Evolutionary conservation across 2,113 vertebrate species (phyloP), one percentile per base, ranked within the genome.

Genomic region (Pangasianodon gigas): DNA sequence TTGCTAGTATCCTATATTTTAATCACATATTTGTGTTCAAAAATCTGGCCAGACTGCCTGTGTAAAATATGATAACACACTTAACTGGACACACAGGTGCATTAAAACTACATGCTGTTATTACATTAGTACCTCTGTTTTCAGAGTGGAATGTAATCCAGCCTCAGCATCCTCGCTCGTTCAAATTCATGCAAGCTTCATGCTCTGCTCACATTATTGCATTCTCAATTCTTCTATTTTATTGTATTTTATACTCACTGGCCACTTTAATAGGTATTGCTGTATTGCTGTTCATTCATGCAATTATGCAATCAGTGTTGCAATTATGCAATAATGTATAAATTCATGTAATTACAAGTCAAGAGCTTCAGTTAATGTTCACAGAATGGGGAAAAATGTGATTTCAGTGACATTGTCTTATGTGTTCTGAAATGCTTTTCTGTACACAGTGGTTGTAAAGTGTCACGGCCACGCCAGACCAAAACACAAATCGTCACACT

Each of bases 41-140:
- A 65, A 37, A 48, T 67, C 41, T 48, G 58, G 24, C 60, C 24
- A 46, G 41, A 0, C 44, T 85, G 84, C 14, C 41, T 48, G 41
- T 85, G 21, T 65, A 67, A 85, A 67, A 85, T 67, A 85, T n/a
- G 58, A 65, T 85, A 60, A 85, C 37, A 65, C 41, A 65, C 58
- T 67, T 85, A 85, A 67, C 83, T 62, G 58, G 32, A 85, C 83
- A 46, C 37, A 18, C 58, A 65, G 16, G 58, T 65, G 24, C 58
- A 85, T 62, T 85, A 62, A 85, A 62, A 65, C 56, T 46, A 85
- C 83, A 85, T 62, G 56, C 82, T 84, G 82, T 84, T 62, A 84
- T 85, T 85, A 85, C 83, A 85, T 85, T 85, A 85, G 83, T 46
- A 29, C 58, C 21, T 65, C 58, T 85, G 84, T 16, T 85, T 85